Evolutionary conservation across 2,797 vertebrate genomes (phyloP).

Genomic region (Pagetopsis macropterus): DNA sequence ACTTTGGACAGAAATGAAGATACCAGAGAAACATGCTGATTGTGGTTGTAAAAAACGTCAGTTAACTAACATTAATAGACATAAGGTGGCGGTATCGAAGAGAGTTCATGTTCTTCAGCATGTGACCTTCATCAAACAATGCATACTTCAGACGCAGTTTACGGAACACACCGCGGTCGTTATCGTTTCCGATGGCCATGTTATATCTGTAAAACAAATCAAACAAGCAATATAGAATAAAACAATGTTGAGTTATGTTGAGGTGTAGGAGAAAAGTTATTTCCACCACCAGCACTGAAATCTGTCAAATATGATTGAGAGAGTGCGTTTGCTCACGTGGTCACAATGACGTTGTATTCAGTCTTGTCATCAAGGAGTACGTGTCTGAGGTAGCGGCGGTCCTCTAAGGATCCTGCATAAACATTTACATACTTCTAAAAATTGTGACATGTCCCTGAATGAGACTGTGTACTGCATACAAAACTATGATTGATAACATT

Average conservation of each 20-base stretch:
- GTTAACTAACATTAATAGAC: slow-evolving; percentile 92
- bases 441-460: not conserved
- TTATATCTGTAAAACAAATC: slow-evolving; percentile 86
- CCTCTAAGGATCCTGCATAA: slow-evolving; percentile 89
- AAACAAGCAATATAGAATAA: slow-evolving; percentile 1
- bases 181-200: slow-evolving; percentile 90
- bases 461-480: not conserved
- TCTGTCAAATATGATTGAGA: not conserved
- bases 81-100: slow-evolving; percentile 95
- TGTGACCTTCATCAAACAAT: slow-evolving; percentile 97
- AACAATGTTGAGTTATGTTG: not conserved
- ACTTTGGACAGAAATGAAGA: not conserved
- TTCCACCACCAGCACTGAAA: not conserved
- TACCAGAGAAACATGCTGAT: not conserved
- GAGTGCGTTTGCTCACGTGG: slow-evolving; percentile 88
- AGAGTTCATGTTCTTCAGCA: slow-evolving; percentile 98
- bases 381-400: slow-evolving; percentile 89
- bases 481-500: not conserved
- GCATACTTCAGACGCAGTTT: slow-evolving; percentile 90
- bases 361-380: slow-evolving; percentile 87
- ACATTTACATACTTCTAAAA: slow-evolving; percentile 11
- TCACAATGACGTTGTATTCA: slow-evolving; percentile 93
- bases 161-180: slow-evolving; percentile 93
- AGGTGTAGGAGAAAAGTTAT: not conserved
- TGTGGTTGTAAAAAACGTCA: not conserved